Base-by-base conservation (phyloP, 2,797 vertebrate species). In the Xyrichtys novacula region DNA sequence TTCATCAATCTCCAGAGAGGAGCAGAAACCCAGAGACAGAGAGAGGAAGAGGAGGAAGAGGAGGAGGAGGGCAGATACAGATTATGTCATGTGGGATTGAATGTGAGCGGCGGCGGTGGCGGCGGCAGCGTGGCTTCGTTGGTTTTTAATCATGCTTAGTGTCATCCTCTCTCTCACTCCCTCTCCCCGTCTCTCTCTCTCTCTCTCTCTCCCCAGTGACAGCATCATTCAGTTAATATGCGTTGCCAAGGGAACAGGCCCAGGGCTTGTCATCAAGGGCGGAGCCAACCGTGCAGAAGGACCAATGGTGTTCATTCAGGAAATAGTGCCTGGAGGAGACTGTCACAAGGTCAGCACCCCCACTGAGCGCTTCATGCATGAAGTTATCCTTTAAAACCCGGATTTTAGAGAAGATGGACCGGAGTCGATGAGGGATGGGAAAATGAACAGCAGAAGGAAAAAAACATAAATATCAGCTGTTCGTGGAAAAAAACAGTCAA, bases 301-400 rank as follows among this genome's bases (percentile, higher is more conserved):
- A 20, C 96, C 97, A 59, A 94, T 98, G 94, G 96, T 98, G 47
- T 96, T 95, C 73, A 92, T 98, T 91, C 95, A 97, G 86, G 96
- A 97, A 88, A 85, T 98, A 48, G 83, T 96, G 75, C 92, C 95
- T 76, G 97, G 96, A 75, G 95, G 96, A 79, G 97, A 98, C 70
- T 97, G 97, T 79, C 93, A 96, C 71, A 97, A 96, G 96, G 97
- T 99, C 81, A 90, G 50, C 0, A 19, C 3, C 31, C 29, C 42
- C 26, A 1, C 20, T 0, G 16, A 59, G 5, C 0, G 28, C 15
- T 23, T 16, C 1, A 16, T 29, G 14, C 17, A 4, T 39, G 38
- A 39, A n/a, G 19, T 16, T n/a, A 40, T n/a, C 39, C 34, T 11
- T 4, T 17, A 39, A 2, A 17, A 7, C 12, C 38, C 17, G 5